Conservation (phyloP, 2,888 invertebrate species). For the Callimorpha dominula region DNA sequence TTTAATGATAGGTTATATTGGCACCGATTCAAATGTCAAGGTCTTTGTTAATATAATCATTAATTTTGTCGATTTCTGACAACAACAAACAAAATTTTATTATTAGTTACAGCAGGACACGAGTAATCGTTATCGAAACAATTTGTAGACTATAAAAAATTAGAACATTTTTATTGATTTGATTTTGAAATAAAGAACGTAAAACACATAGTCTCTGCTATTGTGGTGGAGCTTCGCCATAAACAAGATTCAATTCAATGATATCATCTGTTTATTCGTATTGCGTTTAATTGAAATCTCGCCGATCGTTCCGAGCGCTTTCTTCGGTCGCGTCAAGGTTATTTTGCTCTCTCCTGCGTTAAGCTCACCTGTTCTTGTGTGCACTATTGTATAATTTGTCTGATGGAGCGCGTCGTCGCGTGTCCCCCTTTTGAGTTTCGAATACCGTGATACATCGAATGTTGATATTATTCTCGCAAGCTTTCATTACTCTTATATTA, state of each 20-base stretch:
- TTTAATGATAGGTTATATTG: background rate
- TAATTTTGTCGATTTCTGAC: constrained; percentile 22
- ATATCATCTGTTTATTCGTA: constrained; percentile 70
- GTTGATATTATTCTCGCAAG: constrained; percentile 10
- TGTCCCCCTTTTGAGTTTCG: constrained; percentile 67
- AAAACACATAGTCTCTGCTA: constrained; percentile 38
- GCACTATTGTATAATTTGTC: constrained; percentile 28
- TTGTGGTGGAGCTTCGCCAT: constrained; percentile 2
- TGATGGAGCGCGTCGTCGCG: constrained; percentile 57
- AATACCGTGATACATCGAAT: constrained; percentile 34
- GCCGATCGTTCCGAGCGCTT: constrained; percentile 74
- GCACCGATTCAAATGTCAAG: constrained; percentile 38
- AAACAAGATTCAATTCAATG: constrained; percentile 46
- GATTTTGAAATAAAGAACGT: constrained; percentile 37
- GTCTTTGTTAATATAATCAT: constrained; percentile 23
- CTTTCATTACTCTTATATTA: background rate
- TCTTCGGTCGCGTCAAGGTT: constrained; percentile 79
- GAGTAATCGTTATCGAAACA: constrained; percentile 25
- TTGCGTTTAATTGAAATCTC: constrained; percentile 71
- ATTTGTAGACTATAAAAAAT: constrained; percentile 25
- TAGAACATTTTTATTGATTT: constrained; percentile 22
- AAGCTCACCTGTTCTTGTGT: constrained; percentile 51
- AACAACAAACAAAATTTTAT: constrained; percentile 40
- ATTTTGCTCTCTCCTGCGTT: constrained; percentile 71
- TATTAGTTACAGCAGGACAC: constrained; percentile 19